phyloP scores from a whole-genome alignment of 2,113 vertebrate genomes.

The Sceloporus tristichus region DNA sequence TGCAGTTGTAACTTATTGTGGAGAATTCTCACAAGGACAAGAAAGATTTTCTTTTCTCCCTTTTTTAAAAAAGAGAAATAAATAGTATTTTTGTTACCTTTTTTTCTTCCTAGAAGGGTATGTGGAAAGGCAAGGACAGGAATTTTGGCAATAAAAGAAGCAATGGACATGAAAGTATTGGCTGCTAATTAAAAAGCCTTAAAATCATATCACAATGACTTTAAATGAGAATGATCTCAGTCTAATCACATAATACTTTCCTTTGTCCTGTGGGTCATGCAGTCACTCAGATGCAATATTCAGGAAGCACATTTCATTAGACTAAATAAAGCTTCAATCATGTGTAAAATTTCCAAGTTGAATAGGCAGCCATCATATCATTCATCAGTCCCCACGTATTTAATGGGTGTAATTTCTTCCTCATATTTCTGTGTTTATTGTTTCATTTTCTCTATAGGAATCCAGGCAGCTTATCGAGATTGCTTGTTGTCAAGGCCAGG shows the following conservation, averaged over 20 bases:
- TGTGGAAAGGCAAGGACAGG: slow-evolving; percentile 64
- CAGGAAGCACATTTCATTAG: slow-evolving; percentile 97
- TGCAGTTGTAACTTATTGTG: not conserved
- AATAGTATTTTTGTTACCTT: slow-evolving; percentile 5
- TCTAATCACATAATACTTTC: slow-evolving; percentile 90
- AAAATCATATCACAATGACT: slow-evolving; percentile 85
- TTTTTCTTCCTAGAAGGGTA: slow-evolving; percentile 51
- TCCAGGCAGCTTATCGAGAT: slow-evolving; percentile 78
- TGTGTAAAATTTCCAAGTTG: slow-evolving; percentile 96
- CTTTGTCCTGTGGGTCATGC: slow-evolving; percentile 89
- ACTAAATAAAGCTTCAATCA: slow-evolving; percentile 97
- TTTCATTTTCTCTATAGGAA: slow-evolving; percentile 85
- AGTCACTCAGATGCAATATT: slow-evolving; percentile 90
- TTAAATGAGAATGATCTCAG: slow-evolving; percentile 88
- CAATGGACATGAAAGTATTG: slow-evolving; percentile 64
- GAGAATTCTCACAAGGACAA: not conserved
- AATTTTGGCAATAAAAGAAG: slow-evolving; percentile 67
- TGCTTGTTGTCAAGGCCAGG: slow-evolving; percentile 72
- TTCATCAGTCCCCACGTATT: slow-evolving; percentile 87
- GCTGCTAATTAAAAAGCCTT: slow-evolving; percentile 74
- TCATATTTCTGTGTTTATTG: slow-evolving; percentile 87
- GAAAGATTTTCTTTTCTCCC: not conserved
- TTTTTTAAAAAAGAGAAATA: not conserved
- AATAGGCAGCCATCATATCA: slow-evolving; percentile 92
- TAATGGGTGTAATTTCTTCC: slow-evolving; percentile 92